Evolutionary conservation across 2,113 vertebrate species (phyloP).

Genomic region (Ivindomyrus marchei): DNA sequence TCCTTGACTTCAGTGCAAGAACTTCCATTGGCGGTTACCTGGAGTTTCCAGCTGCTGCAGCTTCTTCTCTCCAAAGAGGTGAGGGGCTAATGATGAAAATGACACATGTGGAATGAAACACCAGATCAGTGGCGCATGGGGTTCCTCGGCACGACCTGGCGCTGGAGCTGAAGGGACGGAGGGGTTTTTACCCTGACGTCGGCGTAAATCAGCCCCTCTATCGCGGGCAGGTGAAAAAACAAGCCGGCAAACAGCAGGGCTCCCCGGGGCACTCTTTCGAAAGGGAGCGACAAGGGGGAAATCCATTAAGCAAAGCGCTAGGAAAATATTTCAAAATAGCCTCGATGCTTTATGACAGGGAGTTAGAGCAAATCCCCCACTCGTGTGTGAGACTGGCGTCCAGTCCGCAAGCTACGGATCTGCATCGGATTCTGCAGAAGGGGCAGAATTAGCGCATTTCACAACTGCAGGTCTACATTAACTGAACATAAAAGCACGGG

Average conservation of each 20-base stretch:
- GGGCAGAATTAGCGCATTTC: background rate
- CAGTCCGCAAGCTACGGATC: background rate
- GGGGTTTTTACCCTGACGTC: conserved; percentile 22
- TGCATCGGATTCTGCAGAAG: background rate
- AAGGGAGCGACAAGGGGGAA: conserved; percentile 30
- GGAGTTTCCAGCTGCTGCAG: background rate
- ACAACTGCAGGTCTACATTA: background rate
- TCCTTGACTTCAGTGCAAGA: background rate
- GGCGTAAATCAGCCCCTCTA: conserved; percentile 39
- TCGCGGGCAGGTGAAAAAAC: conserved; percentile 54
- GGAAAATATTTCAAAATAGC: conserved; percentile 13
- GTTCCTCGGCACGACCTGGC: background rate
- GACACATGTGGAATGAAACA: conserved; percentile 24
- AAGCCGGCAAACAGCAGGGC: conserved; percentile 22
- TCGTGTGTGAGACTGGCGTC: background rate
- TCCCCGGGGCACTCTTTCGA: background rate
- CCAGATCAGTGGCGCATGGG: conserved; percentile 14
- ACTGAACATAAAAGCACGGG: background rate
- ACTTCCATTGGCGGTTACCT: background rate
- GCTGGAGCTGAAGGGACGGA: conserved; percentile 24
- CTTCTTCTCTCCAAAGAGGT: background rate
- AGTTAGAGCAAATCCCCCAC: background rate
- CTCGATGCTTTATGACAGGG: background rate
- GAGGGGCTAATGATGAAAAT: background rate
- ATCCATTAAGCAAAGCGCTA: conserved; percentile 11